These are phyloP conservation scores for Tamandua tetradactyla DNA, from an alignment of 2,797 vertebrate genomes.

Conservation along the genomic window DNA sequence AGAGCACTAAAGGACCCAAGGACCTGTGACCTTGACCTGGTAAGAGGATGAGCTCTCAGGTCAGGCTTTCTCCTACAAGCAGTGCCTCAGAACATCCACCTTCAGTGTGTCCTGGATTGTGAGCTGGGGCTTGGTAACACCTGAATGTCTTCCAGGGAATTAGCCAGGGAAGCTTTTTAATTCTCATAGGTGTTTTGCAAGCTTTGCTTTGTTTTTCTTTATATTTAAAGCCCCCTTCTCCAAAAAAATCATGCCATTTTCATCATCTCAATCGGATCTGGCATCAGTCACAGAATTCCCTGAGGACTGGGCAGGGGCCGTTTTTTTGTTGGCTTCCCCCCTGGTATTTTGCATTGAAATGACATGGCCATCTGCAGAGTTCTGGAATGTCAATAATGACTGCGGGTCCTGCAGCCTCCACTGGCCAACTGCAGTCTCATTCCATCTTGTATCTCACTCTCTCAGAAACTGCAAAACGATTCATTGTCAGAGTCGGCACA, in stretches of 20 bases:
- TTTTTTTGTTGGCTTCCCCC: conserved; percentile 74
- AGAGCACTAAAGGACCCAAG: conserved; percentile 89
- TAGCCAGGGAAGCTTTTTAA: conserved; percentile 93
- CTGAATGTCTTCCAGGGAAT: conserved; percentile 85
- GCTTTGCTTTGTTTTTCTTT: conserved; percentile 99
- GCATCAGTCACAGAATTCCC: conserved; percentile 76
- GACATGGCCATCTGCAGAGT: conserved; percentile 92
- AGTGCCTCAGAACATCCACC: conserved; percentile 78
- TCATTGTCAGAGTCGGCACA: conserved; percentile 89
- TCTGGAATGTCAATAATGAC: conserved; percentile 72
- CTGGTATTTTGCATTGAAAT: conserved; percentile 88
- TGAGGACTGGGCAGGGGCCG: conserved; percentile 41
- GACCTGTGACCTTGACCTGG: conserved; percentile 91
- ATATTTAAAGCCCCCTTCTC: conserved; percentile 96
- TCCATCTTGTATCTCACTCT: conserved; percentile 87
- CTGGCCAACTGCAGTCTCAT: conserved; percentile 87
- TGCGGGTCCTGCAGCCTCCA: conserved; percentile 78
- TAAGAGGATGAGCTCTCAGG: conserved; percentile 89
- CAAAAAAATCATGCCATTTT: conserved; percentile 90
- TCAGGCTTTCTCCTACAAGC: conserved; percentile 88
- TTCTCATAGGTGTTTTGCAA: conserved; percentile 97
- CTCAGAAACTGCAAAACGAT: conserved; percentile 90
- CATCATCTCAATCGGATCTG: conserved; percentile 83
- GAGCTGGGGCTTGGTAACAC: conserved; percentile 81
- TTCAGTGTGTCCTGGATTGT: conserved; percentile 85